Evolutionary conservation across 2,113 vertebrate genomes (phyloP).

Genomic region (Poeciliopsis occidentalis): DNA sequence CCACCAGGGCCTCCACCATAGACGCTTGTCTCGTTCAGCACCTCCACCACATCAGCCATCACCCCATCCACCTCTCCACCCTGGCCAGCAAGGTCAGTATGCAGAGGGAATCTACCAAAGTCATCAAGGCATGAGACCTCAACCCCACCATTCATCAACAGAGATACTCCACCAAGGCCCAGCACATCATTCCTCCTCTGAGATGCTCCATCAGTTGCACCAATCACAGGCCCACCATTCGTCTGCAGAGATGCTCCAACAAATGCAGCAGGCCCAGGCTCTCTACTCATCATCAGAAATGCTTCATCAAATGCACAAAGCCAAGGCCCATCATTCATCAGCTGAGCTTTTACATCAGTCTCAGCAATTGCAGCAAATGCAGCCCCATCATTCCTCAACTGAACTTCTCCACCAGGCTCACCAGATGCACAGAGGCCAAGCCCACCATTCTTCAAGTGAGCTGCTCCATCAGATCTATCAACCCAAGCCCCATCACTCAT

Average conservation of each 20-base stretch:
- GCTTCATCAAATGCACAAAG: conserved; percentile 69
- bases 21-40: conserved; percentile 70
- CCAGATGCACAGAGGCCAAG: conserved; percentile 59
- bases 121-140: conserved; percentile 56
- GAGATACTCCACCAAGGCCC: conserved; percentile 66
- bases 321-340: conserved; percentile 65
- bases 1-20: conserved; percentile 57
- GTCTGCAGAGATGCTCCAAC: conserved; percentile 66
- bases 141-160: conserved; percentile 64
- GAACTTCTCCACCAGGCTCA: conserved; percentile 74
- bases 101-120: conserved; percentile 73
- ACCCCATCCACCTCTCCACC: conserved; percentile 45
- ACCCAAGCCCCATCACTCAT: conserved; percentile 62
- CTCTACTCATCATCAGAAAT: conserved; percentile 69
- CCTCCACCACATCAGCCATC: conserved; percentile 65
- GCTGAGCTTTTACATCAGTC: conserved; percentile 67
- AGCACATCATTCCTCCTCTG: conserved; percentile 59
- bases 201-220: conserved; percentile 68
- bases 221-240: conserved; percentile 61
- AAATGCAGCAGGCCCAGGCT: conserved; percentile 60
- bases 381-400: conserved; percentile 71
- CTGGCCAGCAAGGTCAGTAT: conserved; percentile 56
- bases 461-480: conserved; percentile 68
- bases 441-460: conserved; percentile 68
- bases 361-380: conserved; percentile 61